Conservation (phyloP, 2,113 vertebrate genomes). For the Seriola rivoliana region DNA sequence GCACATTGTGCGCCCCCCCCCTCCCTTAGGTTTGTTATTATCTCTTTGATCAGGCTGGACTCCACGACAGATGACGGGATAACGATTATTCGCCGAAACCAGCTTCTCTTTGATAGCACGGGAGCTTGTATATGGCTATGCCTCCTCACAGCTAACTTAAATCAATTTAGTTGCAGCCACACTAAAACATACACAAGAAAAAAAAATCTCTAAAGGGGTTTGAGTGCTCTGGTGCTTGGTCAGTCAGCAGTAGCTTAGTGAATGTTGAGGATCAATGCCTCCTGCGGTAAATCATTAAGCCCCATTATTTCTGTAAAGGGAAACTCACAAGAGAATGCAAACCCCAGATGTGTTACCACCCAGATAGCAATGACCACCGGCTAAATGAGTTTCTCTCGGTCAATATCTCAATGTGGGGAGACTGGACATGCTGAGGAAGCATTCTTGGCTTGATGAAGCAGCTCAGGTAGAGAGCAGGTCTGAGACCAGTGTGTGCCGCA, state of each 20-base stretch:
- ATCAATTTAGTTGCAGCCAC: slow-evolving; percentile 49
- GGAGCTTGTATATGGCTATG: slow-evolving; percentile 6
- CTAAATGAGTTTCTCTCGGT: slow-evolving; percentile 62
- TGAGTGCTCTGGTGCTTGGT: slow-evolving; percentile 50
- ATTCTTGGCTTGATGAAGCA: slow-evolving; percentile 32
- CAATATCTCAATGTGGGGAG: slow-evolving; percentile 54
- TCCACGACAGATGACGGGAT: slow-evolving; percentile 43
- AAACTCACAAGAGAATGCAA: slow-evolving; percentile 48
- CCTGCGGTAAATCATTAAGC: slow-evolving; percentile 66
- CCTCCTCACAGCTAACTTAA: slow-evolving; percentile 20
- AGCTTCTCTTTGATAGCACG: slow-evolving; percentile 23
- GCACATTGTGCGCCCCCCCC: slow-evolving; percentile 31
- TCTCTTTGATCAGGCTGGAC: slow-evolving; percentile 54
- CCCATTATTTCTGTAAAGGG: slow-evolving; percentile 72
- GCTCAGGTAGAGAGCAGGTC: slow-evolving; percentile 43
- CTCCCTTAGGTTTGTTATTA: slow-evolving; percentile 55
- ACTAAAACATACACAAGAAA: slow-evolving; percentile 8
- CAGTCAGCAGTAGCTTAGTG: slow-evolving; percentile 42
- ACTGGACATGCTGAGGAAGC: slow-evolving; percentile 48
- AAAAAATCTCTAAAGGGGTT: slow-evolving; percentile 37
- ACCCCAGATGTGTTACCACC: slow-evolving; percentile 49
- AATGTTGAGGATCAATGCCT: slow-evolving; percentile 65
- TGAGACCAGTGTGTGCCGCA: slow-evolving; percentile 8
- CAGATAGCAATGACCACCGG: slow-evolving; percentile 35
- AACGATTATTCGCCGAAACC: slow-evolving; percentile 44